Conservation (phyloP, 2,888 invertebrate genomes). For the Athetis lepigone region DNA sequence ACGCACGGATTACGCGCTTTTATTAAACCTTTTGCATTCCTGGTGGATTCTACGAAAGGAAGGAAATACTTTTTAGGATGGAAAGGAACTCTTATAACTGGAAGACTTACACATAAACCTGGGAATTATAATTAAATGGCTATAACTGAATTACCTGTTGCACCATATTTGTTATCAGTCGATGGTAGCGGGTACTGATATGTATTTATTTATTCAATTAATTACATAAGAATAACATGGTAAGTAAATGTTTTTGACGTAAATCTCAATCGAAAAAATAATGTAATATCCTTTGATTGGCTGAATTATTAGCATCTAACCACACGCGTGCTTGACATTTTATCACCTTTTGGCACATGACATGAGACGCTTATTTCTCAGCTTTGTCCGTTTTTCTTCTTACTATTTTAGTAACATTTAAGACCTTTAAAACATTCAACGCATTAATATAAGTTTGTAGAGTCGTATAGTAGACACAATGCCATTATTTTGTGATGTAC, state of each 20-base stretch:
- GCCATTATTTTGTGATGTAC: slow-evolving; percentile 7
- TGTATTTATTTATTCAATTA: slow-evolving; percentile 7
- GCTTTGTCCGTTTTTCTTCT: no score
- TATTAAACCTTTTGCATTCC: background rate
- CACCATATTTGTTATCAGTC: slow-evolving; percentile 45
- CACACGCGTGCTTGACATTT: no score
- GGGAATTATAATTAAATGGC: slow-evolving; percentile 34
- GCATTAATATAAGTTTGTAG: no score
- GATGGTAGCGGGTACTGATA: slow-evolving; percentile 41
- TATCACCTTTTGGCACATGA: no score
- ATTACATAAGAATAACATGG: no score
- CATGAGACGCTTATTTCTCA: no score
- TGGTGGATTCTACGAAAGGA: background rate
- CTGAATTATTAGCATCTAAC: no score
- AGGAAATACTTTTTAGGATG: background rate
- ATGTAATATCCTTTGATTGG: no score
- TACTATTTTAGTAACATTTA: background rate
- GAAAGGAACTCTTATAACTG: slow-evolving; percentile 30
- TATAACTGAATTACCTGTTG: slow-evolving; percentile 42
- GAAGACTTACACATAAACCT: slow-evolving; percentile 51
- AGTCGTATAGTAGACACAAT: background rate
- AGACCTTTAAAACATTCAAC: background rate
- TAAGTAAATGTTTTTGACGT: no score
- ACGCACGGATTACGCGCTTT: no score
- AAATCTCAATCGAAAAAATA: no score